Evolutionary conservation across 2,113 vertebrate genomes (phyloP).

Genomic region (Tetraodon nigroviridis): DNA sequence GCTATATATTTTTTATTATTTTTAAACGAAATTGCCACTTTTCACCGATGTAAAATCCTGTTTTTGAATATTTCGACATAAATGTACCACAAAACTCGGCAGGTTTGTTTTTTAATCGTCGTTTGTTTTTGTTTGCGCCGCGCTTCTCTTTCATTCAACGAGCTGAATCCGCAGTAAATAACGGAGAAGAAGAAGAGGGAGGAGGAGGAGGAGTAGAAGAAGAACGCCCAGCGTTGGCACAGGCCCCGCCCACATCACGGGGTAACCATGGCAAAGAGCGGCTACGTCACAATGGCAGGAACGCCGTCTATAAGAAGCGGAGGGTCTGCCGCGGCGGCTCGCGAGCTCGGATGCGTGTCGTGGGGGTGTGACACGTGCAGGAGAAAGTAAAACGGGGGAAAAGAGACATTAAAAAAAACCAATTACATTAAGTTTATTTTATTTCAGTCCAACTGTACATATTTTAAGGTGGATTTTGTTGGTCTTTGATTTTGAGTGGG

Average conservation of each 20-base stretch:
- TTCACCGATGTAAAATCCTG: too few species aligned
- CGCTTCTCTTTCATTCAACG: too few species aligned
- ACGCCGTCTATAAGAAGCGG: constrained; percentile 69
- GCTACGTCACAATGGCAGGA: constrained; percentile 72
- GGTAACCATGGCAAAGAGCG: constrained; percentile 75
- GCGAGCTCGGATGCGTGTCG: constrained; percentile 59
- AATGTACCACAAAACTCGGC: background rate
- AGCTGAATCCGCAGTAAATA: constrained; percentile 1
- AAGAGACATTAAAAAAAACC: background rate
- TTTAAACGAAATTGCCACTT: too few species aligned
- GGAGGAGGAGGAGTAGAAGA: background rate
- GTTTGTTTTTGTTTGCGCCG: background rate
- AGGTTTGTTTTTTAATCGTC: background rate
- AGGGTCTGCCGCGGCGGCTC: constrained; percentile 37
- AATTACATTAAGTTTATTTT: constrained; percentile 36
- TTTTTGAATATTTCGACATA: background rate
- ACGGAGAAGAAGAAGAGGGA: background rate
- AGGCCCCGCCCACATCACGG: constrained; percentile 64
- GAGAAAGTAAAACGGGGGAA: constrained; percentile 1
- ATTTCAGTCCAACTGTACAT: constrained; percentile 29
- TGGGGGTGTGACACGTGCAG: constrained; percentile 63
- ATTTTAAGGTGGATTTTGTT: constrained; percentile 52
- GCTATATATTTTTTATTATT: too few species aligned
- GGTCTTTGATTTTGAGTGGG: constrained; percentile 33
- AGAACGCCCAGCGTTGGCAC: constrained; percentile 34